phyloP scores from a whole-genome alignment of 2,113 vertebrate genomes.

The Eudyptes chrysolophus region DNA sequence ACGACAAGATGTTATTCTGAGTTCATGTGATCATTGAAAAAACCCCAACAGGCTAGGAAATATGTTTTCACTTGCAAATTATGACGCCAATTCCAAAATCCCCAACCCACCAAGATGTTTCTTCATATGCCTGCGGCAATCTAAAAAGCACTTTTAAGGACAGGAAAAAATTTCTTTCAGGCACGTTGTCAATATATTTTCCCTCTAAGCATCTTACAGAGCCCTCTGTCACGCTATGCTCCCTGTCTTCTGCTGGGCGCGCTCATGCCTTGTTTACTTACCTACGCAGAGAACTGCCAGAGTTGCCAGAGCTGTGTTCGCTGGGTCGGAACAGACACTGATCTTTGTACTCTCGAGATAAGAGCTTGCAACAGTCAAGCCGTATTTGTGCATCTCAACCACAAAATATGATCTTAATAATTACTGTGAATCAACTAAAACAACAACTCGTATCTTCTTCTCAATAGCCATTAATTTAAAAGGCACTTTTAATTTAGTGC shows the following conservation, averaged over 20 bases:
- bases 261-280: background rate
- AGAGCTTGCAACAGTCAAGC: slow-evolving; percentile 29
- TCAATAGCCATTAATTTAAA: slow-evolving; percentile 19
- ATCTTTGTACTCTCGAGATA: slow-evolving; percentile 48
- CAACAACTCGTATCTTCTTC: background rate
- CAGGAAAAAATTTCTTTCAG: background rate
- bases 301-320: background rate
- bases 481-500: slow-evolving; percentile 2
- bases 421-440: slow-evolving; percentile 49
- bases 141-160: background rate
- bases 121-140: background rate
- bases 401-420: slow-evolving; percentile 58
- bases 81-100: background rate
- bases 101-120: background rate
- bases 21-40: background rate
- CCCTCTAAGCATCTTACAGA: background rate
- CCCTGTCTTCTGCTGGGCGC: background rate
- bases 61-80: background rate
- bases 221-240: fast-evolving
- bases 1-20: background rate
- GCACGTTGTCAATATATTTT: background rate
- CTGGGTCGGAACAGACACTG: slow-evolving; percentile 31
- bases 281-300: background rate
- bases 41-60: background rate
- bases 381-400: background rate